These are phyloP conservation scores for Drosophila fulvimacula DNA, from an alignment of 2,888 invertebrate genomes.

Conservation along the genomic window DNA sequence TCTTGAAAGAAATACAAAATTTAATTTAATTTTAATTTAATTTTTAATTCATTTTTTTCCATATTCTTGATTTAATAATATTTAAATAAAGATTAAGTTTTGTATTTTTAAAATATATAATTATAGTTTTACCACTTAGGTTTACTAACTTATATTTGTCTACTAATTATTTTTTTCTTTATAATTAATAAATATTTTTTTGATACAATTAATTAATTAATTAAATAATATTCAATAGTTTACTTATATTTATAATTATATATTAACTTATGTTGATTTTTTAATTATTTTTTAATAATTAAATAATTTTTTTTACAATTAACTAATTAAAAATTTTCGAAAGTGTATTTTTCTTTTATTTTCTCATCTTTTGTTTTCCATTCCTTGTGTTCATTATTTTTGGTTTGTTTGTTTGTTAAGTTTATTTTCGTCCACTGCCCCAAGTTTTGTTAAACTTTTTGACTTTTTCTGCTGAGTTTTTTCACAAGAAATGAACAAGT, in stretches of 20 bases:
- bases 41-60: too few relatives aligned
- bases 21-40: too few relatives aligned
- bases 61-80: too few relatives aligned
- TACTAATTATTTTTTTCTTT: too few relatives aligned
- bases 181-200: background rate
- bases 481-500: constrained; percentile 9
- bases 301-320: background rate
- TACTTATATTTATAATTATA: too few relatives aligned
- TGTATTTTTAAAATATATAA: too few relatives aligned
- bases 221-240: too few relatives aligned
- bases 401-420: constrained; percentile 3
- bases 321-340: background rate
- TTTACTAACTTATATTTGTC: too few relatives aligned
- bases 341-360: background rate
- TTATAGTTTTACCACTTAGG: too few relatives aligned
- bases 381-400: constrained; percentile 9
- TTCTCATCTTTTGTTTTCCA: constrained; percentile 12
- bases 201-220: background rate
- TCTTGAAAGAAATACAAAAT: too few relatives aligned
- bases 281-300: background rate
- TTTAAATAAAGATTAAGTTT: too few relatives aligned
- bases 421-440: constrained; percentile 30
- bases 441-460: constrained; percentile 42
- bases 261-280: too few relatives aligned
- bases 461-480: constrained; percentile 6